A percentile compares a stretch with the other conserved stretches of the same genome.
Conservation (phyloP, 2,113 vertebrate species). For the Sapayoa aenigma region DNA sequence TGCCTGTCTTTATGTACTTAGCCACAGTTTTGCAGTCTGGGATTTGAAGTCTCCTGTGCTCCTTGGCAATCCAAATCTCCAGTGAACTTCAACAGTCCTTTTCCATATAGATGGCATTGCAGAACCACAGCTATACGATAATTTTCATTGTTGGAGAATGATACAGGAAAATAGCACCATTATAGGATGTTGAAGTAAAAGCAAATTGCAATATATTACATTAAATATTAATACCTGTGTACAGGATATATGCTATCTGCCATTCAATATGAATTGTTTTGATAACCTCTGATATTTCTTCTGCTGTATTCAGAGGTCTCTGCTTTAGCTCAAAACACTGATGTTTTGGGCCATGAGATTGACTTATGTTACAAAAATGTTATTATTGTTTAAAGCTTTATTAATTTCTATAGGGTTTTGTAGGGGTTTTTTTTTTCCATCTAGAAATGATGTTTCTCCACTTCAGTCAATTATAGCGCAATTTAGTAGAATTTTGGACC, state of each 20-base stretch:
- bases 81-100: background rate
- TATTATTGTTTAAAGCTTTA: background rate
- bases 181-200: conserved; percentile 1
- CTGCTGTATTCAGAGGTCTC: background rate
- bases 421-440: background rate
- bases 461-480: background rate
- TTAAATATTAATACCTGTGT: conserved; percentile 53
- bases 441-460: background rate
- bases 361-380: background rate
- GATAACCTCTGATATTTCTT: background rate
- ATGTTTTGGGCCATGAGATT: background rate
- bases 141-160: background rate
- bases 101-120: background rate
- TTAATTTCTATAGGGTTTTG: background rate
- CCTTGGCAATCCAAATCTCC: background rate
- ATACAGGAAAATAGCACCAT: background rate
- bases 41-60: background rate
- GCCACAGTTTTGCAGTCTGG: background rate
- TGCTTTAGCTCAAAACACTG: background rate
- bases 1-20: background rate
- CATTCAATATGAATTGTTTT: background rate
- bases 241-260: background rate
- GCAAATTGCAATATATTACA: conserved; percentile 6
- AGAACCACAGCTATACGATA: background rate
- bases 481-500: background rate